A percentile compares a stretch with the other conserved stretches of the same genome.
Conservation (phyloP, 2,888 invertebrate species). For the Pasiphila rectangulata region DNA sequence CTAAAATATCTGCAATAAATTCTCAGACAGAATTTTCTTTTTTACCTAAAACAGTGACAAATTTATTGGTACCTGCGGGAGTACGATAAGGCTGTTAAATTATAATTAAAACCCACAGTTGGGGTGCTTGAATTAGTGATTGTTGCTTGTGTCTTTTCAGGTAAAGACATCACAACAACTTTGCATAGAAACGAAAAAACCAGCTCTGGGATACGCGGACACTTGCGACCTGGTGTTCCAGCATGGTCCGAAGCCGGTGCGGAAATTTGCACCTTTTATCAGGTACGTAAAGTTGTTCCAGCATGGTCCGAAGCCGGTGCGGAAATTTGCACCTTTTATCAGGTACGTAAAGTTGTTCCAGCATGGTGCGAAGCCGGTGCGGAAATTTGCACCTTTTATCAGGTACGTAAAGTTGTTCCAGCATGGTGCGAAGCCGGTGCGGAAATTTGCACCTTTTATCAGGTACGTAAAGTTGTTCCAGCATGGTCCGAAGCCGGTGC, state of each 20-base stretch:
- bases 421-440: constrained; percentile 84
- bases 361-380: constrained; percentile 84
- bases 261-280: constrained; percentile 82
- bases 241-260: constrained; percentile 84
- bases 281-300: constrained; percentile 84
- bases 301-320: constrained; percentile 84
- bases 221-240: constrained; percentile 91
- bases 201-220: constrained; percentile 89
- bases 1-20: too few relatives aligned
- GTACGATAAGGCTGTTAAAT: too few relatives aligned
- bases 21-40: too few relatives aligned
- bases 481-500: too few relatives aligned
- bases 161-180: constrained; percentile 88
- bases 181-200: constrained; percentile 84
- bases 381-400: constrained; percentile 82
- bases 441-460: constrained; percentile 82
- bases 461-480: constrained; percentile 78
- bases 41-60: too few relatives aligned
- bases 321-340: constrained; percentile 82
- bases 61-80: too few relatives aligned
- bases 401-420: constrained; percentile 84
- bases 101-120: too few relatives aligned
- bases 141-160: too few relatives aligned
- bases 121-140: too few relatives aligned
- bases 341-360: constrained; percentile 84